Evolutionary conservation across 2,888 invertebrate species (phyloP), one percentile per base, ranked within the genome.

Genomic region (Ectropis crepuscularia): DNA sequence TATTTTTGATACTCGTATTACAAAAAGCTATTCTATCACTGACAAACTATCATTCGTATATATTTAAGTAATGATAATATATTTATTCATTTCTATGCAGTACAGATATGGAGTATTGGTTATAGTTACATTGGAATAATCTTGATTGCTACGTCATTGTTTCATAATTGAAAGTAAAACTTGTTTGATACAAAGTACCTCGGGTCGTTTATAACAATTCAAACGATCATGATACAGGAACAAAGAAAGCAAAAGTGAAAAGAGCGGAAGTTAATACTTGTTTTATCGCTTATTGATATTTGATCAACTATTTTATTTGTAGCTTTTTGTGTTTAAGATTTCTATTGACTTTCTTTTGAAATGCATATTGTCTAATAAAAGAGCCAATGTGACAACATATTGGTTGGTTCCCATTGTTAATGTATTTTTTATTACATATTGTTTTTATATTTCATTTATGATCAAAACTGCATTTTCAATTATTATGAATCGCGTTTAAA

Each of bases 91-190:
- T 41, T 51, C 16, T 9, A 41, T 51, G n/a, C 41, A 41, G 6
- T 6, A 42, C 8, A 10, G 51, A 42, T 16, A 50, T 38, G 9
- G 12, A 11, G 37, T 51, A 41, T 51, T 16, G 16, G 51, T 9
- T 10, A 41, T 10, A 41, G 41, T 41, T 9, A 8, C 10, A 10
- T n/a, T 28, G 16, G 16, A 16, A 10, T 47, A 65, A 69, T 59
- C 36, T 70, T 54, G 53, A 64, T 51, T 54, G 74, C 74, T 59
- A 51, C 66, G 72, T 80, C 81, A 82, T 77, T 69, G 63, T 73
- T 70, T 66, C 57, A 64, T 76, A 77, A 83, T 81, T 77, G 80
- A 81, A 81, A 80, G 79, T 78, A 78, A 81, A 81, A 77, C 77
- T 76, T 74, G 71, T 68, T 75, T 62, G 66, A 60, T 67, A 66